Percentiles rank a stretch among this genome's conserved stretches.
phyloP scores from a whole-genome alignment of 2,888 invertebrate genomes.

The Mimas tiliae region DNA sequence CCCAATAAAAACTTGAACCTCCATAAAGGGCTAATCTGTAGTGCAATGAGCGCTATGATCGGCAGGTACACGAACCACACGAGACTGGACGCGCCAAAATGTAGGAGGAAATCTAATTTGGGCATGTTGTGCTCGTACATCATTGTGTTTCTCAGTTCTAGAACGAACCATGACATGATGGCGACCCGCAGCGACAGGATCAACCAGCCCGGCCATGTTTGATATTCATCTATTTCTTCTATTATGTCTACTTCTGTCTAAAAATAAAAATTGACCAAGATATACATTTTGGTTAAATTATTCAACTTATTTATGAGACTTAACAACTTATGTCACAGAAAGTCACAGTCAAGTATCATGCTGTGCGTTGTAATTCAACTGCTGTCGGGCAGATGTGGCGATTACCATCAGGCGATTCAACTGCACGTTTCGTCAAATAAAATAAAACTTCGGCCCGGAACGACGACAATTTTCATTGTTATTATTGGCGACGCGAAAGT shows the following conservation, averaged over 20 bases:
- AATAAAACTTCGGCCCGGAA: too few relatives aligned
- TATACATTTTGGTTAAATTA: background rate
- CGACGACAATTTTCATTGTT: too few relatives aligned
- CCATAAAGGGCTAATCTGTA: slow-evolving; percentile 97
- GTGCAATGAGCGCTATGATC: slow-evolving; percentile 95
- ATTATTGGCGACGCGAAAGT: too few relatives aligned
- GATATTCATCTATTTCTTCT: slow-evolving; percentile 98
- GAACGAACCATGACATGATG: slow-evolving; percentile 95
- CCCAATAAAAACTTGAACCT: slow-evolving; percentile 96
- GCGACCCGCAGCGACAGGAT: slow-evolving; percentile 93
- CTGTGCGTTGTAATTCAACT: too few relatives aligned
- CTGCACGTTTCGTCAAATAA: too few relatives aligned
- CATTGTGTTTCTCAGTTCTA: slow-evolving; percentile 86
- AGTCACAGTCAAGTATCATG: too few relatives aligned
- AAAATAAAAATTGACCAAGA: slow-evolving; percentile 32
- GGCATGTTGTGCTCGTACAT: slow-evolving; percentile 82
- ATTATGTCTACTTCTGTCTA: slow-evolving; percentile 98
- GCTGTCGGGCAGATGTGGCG: too few relatives aligned
- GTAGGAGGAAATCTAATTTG: slow-evolving; percentile 96
- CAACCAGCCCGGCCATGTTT: slow-evolving; percentile 98
- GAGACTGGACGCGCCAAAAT: slow-evolving; percentile 98
- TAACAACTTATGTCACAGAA: too few relatives aligned
- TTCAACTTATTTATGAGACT: too few relatives aligned
- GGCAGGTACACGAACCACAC: slow-evolving; percentile 99
- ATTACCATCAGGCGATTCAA: too few relatives aligned